These are phyloP conservation scores for Sinodicranocentrus sp. DNA, from an alignment of 2,888 invertebrate species.

Conservation along the genomic window DNA sequence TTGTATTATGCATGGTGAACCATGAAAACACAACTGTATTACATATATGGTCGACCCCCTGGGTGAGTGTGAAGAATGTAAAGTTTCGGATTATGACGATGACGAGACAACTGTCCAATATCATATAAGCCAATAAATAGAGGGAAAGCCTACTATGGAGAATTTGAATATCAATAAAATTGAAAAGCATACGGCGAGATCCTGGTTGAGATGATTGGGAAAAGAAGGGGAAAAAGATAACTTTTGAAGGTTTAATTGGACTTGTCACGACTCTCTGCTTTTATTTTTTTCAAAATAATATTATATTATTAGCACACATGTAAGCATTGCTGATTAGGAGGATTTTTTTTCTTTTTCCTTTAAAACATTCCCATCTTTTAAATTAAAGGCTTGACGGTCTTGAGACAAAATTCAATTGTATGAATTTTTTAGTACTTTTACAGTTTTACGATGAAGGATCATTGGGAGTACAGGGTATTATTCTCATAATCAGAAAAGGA, in stretches of 20 bases:
- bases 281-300: constrained; percentile 55
- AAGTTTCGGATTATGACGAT: constrained; percentile 39
- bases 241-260: constrained; percentile 70
- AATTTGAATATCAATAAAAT: neutral
- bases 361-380: neutral
- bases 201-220: constrained; percentile 9
- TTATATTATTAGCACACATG: constrained; percentile 48
- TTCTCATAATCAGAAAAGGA: constrained; percentile 2
- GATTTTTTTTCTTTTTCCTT: constrained; percentile 36
- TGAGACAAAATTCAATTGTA: neutral
- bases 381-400: neutral
- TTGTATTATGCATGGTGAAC: neutral
- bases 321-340: constrained; percentile 61
- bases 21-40: constrained; percentile 10
- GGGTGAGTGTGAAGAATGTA: constrained; percentile 71
- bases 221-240: constrained; percentile 9
- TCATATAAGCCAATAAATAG: constrained; percentile 24
- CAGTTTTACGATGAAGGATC: neutral
- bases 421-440: constrained; percentile 9
- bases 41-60: constrained; percentile 69
- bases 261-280: constrained; percentile 74
- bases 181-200: constrained; percentile 7
- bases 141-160: neutral
- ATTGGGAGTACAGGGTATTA: neutral
- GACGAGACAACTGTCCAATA: constrained; percentile 60